These are phyloP conservation scores for Dascyllus trimaculatus DNA, from an alignment of 2,113 vertebrate genomes.

Conservation along the genomic window DNA sequence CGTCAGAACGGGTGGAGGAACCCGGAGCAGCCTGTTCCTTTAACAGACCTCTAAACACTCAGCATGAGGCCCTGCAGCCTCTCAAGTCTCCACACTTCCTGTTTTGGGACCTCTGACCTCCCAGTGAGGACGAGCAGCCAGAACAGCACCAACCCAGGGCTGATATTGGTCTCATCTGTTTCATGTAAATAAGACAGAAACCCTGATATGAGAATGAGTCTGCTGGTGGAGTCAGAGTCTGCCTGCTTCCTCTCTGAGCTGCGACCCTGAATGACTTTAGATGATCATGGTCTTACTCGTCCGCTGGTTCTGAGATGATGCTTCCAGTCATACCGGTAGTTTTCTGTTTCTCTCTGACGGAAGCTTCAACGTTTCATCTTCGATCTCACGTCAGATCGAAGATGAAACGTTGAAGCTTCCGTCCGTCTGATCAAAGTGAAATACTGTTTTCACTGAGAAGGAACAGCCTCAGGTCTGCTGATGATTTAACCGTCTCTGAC, in stretches of 20 bases:
- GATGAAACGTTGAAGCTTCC: not conserved
- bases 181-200: not conserved
- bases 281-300: not conserved
- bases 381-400: constrained; percentile 5
- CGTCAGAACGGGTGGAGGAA: too few species aligned
- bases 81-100: too few species aligned
- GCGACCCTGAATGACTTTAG: not conserved
- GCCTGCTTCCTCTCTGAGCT: too few species aligned
- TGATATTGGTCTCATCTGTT: not conserved
- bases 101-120: not conserved
- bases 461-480: constrained; percentile 7
- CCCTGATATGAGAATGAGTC: too few species aligned
- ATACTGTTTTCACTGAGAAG: constrained; percentile 15
- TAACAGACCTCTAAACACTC: too few species aligned
- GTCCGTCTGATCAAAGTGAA: constrained; percentile 41
- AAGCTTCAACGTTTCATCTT: too few species aligned
- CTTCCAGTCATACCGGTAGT: constrained; percentile 16
- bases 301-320: constrained; percentile 25
- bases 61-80: not conserved
- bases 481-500: constrained; percentile 40
- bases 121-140: not conserved
- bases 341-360: too few species aligned
- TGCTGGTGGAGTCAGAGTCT: too few species aligned
- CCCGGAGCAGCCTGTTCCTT: too few species aligned
- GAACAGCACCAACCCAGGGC: not conserved